Conservation (phyloP, 2,797 vertebrate species). For the Graptemys geographica region DNA sequence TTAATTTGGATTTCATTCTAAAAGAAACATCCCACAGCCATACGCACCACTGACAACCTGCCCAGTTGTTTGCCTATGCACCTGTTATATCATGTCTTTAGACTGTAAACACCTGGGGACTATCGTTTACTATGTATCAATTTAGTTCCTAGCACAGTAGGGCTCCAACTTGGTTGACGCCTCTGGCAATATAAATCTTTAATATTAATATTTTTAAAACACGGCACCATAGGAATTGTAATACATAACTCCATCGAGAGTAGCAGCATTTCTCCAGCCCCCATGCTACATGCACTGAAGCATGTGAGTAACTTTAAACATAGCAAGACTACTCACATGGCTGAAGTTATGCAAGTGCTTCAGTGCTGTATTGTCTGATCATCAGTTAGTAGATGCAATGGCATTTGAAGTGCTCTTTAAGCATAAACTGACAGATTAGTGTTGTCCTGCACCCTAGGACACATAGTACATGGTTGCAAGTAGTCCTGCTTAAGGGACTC, state of each 20-base stretch:
- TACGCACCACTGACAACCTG: not conserved
- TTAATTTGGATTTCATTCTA: not conserved
- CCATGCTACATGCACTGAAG: too few species aligned
- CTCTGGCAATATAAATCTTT: not conserved
- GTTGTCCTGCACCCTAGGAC: too few species aligned
- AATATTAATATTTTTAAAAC: not conserved
- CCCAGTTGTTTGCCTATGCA: not conserved
- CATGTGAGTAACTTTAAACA: too few species aligned
- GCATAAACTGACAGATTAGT: too few species aligned
- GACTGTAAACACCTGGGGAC: not conserved
- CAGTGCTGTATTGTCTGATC: too few species aligned
- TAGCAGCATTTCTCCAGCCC: not conserved
- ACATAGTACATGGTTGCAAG: too few species aligned
- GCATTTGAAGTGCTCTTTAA: too few species aligned
- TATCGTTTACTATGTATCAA: not conserved
- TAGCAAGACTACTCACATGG: too few species aligned
- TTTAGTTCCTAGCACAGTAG: not conserved
- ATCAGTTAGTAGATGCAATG: too few species aligned
- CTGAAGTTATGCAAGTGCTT: too few species aligned
- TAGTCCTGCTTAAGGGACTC: too few species aligned
- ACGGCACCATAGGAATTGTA: not conserved
- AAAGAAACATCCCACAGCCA: not conserved
- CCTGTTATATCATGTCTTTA: not conserved
- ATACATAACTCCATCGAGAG: not conserved
- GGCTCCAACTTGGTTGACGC: not conserved